Conservation (phyloP, 2,113 vertebrate genomes). For the Cyanistes caeruleus region DNA sequence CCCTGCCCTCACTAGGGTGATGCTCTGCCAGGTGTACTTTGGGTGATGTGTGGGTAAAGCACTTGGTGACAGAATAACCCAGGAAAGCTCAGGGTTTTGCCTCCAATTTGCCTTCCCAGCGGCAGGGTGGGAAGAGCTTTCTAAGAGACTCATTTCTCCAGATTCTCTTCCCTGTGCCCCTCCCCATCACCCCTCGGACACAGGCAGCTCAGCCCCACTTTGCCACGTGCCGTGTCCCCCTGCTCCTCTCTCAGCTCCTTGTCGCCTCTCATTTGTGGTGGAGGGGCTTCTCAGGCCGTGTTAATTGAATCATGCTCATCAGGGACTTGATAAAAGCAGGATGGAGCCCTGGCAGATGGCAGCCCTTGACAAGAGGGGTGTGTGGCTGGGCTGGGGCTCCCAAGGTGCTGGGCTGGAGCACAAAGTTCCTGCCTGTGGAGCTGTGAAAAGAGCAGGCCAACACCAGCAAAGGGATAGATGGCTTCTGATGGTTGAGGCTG, state of each 20-base stretch:
- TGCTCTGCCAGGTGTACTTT: not conserved
- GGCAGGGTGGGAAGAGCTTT: not conserved
- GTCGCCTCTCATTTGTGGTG: not conserved
- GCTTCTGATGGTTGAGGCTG: not conserved
- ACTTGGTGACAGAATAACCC: not conserved
- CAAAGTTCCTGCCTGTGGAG: not conserved
- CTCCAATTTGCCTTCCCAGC: not conserved
- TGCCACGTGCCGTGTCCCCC: fast-evolving
- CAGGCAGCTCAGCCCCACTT: not conserved
- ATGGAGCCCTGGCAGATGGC: not conserved
- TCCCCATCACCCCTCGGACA: fast-evolving
- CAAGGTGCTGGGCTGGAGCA: not conserved
- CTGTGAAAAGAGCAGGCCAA: not conserved
- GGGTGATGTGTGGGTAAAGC: not conserved
- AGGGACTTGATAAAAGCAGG: not conserved
- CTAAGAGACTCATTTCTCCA: not conserved
- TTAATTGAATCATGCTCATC: conserved; percentile 9
- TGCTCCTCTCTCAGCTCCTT: not conserved
- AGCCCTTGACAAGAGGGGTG: not conserved
- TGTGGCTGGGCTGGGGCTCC: not conserved
- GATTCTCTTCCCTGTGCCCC: not conserved
- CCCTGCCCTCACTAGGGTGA: not conserved
- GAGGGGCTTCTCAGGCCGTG: not conserved
- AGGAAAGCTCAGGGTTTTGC: fast-evolving
- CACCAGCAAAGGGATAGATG: not conserved